Base-by-base conservation (phyloP, 1,140 invertebrate species). In the Lordiphosa clarofinis region DNA sequence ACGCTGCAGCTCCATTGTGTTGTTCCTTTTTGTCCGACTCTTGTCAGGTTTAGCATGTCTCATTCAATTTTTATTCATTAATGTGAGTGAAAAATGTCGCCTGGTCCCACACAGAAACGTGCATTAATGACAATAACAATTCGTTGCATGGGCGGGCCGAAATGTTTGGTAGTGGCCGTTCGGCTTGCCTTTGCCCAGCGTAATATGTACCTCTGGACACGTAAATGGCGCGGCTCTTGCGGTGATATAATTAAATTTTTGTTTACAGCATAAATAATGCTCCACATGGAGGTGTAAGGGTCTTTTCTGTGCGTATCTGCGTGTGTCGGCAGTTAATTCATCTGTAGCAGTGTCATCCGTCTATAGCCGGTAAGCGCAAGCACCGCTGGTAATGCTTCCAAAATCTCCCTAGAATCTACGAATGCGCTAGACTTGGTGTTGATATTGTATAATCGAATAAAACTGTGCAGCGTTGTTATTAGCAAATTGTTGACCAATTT, bases 1-100 rank as follows among this genome's bases (percentile, higher is more conserved):
- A 15, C 6, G 43, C 24, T 8, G 6, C 28, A 31, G 6, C 28
- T 31, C 28, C 28, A 8, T 31, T 31, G 38, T 40, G n/a, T 31
- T 9, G 2, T 19, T 11, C 5, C n/a, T 12, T 46, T 9, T 46
- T 7, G 2, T 8, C n/a, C 4, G 5, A 2, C 46, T 9, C 31
- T 31, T 28, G 10, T 31, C 37, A 33, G 46, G 40, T 28, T 12
- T 53, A 31, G 55, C 56, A 49, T 56, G 67, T 61, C 42, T 54
- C 53, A 61, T 71, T 67, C 48, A 71, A 67, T 71, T 71, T 66
- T 35, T 57, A 54, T 62, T 62, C 57, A 71, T 67, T 71, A 71
- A 62, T 57, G 7, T 42, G 37, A 52, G 31, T 38, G 19, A 46
- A 48, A 53, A 53, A 40, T 21, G 38, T 35, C 11, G 12, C 44